Percentiles rank a stretch among this genome's conserved stretches.
phyloP scores from a whole-genome alignment of 2,888 invertebrate genomes.

The Orthosia cruda region DNA sequence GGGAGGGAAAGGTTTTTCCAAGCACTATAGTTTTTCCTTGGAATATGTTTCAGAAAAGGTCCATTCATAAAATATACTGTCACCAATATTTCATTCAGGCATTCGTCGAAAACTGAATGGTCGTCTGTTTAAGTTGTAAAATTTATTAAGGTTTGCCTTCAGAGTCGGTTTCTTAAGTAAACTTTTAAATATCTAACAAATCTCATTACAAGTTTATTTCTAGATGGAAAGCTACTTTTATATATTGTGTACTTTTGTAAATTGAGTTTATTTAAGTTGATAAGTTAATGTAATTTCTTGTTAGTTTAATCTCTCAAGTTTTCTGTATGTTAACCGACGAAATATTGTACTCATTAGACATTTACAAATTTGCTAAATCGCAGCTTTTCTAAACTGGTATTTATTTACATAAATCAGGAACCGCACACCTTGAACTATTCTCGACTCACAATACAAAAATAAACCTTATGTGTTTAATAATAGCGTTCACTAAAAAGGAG shows the following conservation, averaged over 20 bases:
- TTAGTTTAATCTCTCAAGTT: neutral
- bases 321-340: neutral
- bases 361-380: conserved; percentile 29
- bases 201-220: conserved; percentile 49
- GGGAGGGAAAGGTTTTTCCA: neutral
- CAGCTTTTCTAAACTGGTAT: conserved; percentile 23
- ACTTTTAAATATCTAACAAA: conserved; percentile 17
- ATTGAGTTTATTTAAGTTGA: conserved; percentile 4
- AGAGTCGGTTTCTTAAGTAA: neutral
- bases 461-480: conserved; percentile 43
- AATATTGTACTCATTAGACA: conserved; percentile 32
- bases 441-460: conserved; percentile 46
- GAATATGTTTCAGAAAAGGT: conserved; percentile 3
- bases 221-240: conserved; percentile 11
- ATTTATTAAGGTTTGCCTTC: neutral
- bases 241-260: too few species aligned
- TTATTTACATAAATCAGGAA: conserved; percentile 46
- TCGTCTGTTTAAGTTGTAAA: neutral
- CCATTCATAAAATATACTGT: neutral
- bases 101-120: neutral
- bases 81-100: conserved; percentile 1
- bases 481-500: conserved; percentile 55
- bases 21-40: neutral
- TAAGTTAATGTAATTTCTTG: conserved; percentile 3
- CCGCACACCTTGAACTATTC: conserved; percentile 37